Conservation (phyloP, 2,888 invertebrate species). For the Spisula solida region DNA sequence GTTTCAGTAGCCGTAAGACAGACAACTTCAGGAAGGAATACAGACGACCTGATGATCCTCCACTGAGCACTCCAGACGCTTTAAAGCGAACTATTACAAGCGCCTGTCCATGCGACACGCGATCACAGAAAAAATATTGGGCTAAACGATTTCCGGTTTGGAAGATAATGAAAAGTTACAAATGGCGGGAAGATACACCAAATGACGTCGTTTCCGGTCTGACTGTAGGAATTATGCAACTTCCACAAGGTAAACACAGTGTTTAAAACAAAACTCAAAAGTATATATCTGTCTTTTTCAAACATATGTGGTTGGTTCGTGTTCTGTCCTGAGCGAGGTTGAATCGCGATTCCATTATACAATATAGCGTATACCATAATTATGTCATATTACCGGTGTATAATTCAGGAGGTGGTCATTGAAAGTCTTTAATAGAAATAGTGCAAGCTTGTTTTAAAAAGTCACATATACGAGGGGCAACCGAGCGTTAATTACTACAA, state of each 20-base stretch:
- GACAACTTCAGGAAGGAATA: constrained; percentile 60
- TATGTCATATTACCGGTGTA: no score
- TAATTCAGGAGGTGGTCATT: no score
- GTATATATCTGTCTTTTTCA: no score
- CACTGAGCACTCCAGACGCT: constrained; percentile 28
- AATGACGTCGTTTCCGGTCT: constrained; percentile 94
- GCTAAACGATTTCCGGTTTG: constrained; percentile 82
- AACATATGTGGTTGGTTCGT: no score
- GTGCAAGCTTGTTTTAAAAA: no score
- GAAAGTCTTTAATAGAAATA: no score
- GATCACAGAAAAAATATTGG: constrained; percentile 71
- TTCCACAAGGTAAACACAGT: constrained; percentile 86
- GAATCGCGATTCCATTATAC: no score
- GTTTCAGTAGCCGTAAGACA: constrained; percentile 46
- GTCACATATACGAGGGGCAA: no score
- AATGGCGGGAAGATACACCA: constrained; percentile 89
- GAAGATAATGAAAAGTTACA: constrained; percentile 84
- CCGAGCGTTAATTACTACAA: no score
- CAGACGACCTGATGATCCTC: constrained; percentile 42
- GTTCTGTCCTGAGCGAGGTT: no score
- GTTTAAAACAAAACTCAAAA: neutral
- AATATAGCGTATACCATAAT: no score
- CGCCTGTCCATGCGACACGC: constrained; percentile 70
- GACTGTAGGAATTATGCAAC: constrained; percentile 91
- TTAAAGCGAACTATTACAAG: constrained; percentile 28